A percentile compares a stretch with the other conserved stretches of the same genome.
These are phyloP conservation scores for Drosophila gunungcola DNA, from an alignment of 1,140 invertebrate genomes.

Conservation along the genomic window DNA sequence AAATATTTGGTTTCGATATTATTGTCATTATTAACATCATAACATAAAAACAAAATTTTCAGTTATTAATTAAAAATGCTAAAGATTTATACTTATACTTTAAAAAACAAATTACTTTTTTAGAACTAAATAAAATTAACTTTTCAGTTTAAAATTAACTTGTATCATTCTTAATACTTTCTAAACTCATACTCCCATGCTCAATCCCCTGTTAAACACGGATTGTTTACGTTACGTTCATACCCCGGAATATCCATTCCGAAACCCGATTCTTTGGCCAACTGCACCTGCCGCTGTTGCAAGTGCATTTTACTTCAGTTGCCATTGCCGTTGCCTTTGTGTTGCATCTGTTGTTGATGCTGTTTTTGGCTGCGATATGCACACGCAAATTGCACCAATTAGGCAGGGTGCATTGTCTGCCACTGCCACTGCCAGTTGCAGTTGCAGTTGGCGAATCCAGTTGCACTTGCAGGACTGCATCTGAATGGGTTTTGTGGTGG, in stretches of 20 bases:
- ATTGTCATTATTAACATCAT: no score
- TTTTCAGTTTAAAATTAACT: no score
- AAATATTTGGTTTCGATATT: no score
- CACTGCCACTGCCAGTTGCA: constrained; percentile 50
- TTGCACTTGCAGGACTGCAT: constrained; percentile 20
- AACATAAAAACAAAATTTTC: no score
- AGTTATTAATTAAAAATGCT: no score
- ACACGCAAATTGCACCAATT: constrained; percentile 81
- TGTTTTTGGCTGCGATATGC: constrained; percentile 65
- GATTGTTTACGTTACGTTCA: not conserved
- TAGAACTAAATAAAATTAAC: not conserved
- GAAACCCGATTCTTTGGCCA: constrained; percentile 13
- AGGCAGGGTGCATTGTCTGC: constrained; percentile 68
- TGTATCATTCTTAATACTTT: no score
- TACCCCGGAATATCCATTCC: constrained; percentile 18
- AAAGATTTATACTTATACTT: no score
- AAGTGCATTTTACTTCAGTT: constrained; percentile 38
- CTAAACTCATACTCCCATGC: no score
- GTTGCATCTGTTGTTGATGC: constrained; percentile 57
- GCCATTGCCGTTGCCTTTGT: constrained; percentile 67
- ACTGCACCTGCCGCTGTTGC: constrained; percentile 47
- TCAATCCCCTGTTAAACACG: not conserved
- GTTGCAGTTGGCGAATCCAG: constrained; percentile 19
- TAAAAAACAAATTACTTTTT: no score
- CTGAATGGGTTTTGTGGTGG: constrained; percentile 34